Percentiles rank a stretch among this genome's conserved stretches.
These are phyloP conservation scores for Cybosia mesomella DNA, from an alignment of 2,888 invertebrate species.

Conservation along the genomic window DNA sequence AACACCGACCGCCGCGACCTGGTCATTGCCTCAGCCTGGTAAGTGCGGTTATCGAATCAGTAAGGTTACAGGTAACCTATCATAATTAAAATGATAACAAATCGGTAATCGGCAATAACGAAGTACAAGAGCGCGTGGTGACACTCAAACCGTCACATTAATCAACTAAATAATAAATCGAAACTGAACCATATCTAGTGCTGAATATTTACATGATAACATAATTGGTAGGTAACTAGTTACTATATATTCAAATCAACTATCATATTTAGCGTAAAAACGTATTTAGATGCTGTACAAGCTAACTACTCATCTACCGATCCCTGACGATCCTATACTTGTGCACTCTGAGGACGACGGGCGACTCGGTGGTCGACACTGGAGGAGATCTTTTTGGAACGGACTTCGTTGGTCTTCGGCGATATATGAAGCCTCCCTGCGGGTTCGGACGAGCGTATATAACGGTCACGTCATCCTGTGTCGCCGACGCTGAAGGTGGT, in stretches of 20 bases:
- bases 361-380: conserved; percentile 49
- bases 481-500: conserved; percentile 17
- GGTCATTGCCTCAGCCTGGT: no score
- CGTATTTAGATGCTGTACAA: background rate
- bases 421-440: conserved; percentile 73
- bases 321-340: conserved; percentile 66
- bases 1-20: no score
- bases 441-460: conserved; percentile 74
- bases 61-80: no score
- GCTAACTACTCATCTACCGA: conserved; percentile 23
- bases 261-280: background rate
- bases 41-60: no score
- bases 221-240: background rate
- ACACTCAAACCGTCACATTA: no score
- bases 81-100: no score
- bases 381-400: conserved; percentile 37
- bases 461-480: conserved; percentile 54
- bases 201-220: conserved; percentile 7
- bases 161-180: background rate
- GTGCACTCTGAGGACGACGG: conserved; percentile 73
- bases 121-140: no score
- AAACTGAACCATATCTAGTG: background rate
- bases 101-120: no score
- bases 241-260: background rate
- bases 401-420: conserved; percentile 52